Percentiles rank a stretch among this genome's conserved stretches.
phyloP scores from a whole-genome alignment of 2,888 invertebrate genomes.

The Drymonia ruficornis region DNA sequence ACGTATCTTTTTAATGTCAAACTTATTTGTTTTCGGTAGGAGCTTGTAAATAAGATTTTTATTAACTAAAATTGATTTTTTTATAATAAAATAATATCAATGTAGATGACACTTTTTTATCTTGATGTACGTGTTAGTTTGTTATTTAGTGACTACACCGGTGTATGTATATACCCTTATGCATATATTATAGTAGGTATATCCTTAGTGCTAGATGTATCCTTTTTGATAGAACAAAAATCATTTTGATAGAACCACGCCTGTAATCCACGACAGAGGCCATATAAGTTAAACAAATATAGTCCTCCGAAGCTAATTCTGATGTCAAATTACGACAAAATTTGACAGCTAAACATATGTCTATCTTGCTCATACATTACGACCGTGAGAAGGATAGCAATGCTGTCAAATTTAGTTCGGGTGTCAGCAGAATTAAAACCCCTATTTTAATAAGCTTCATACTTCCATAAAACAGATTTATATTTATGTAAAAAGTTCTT shows the following conservation, averaged over 20 bases:
- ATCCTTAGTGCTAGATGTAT: constrained; percentile 41
- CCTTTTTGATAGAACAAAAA: constrained; percentile 41
- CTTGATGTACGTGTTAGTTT: constrained; percentile 70
- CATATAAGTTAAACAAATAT: constrained; percentile 40
- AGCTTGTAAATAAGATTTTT: constrained; percentile 82
- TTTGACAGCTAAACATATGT: too few relatives aligned
- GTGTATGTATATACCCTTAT: constrained; percentile 64
- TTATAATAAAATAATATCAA: constrained; percentile 30
- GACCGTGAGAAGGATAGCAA: too few relatives aligned
- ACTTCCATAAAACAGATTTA: constrained; percentile 3
- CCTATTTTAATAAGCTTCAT: background rate
- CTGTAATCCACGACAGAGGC: constrained; percentile 49
- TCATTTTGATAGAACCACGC: constrained; percentile 24
- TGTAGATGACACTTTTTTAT: constrained; percentile 46
- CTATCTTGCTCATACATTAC: too few relatives aligned
- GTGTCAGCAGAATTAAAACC: too few relatives aligned
- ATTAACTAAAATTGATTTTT: constrained; percentile 59
- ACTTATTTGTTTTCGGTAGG: constrained; percentile 66
- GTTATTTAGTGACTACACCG: constrained; percentile 79
- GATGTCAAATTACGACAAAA: background rate
- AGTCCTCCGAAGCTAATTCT: constrained; percentile 33
- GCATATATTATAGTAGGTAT: constrained; percentile 61
- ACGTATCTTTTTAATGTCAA: constrained; percentile 47
- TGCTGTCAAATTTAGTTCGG: too few relatives aligned
- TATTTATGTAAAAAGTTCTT: constrained; percentile 3